phyloP scores from a whole-genome alignment of 2,113 vertebrate species.

The Indicator indicator region DNA sequence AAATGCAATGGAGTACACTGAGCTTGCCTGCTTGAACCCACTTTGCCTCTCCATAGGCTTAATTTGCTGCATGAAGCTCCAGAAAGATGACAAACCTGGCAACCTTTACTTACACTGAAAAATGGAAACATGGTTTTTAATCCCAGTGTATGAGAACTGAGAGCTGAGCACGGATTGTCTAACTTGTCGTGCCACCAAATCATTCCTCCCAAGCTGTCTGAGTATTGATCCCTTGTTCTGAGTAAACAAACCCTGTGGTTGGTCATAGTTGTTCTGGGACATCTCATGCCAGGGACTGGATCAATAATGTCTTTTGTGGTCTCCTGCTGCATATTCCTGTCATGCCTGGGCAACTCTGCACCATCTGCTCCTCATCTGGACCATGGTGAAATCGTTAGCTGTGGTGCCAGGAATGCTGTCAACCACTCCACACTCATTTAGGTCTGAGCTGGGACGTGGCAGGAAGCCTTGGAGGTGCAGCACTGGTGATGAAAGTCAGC shows the following conservation, averaged over 20 bases:
- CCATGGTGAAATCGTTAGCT: not conserved
- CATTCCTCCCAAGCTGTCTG: not conserved
- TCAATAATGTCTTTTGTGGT: not conserved
- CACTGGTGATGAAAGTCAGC: not conserved
- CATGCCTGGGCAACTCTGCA: not conserved
- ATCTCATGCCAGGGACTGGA: not conserved
- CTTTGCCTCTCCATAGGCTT: not conserved
- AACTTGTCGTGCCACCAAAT: not conserved
- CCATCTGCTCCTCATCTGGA: constrained; percentile 9
- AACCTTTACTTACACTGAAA: not conserved
- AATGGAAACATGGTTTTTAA: not conserved
- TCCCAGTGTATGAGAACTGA: not conserved
- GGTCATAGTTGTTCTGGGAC: not conserved
- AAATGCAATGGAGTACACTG: not conserved
- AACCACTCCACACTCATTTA: constrained; percentile 23
- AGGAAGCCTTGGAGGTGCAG: not conserved
- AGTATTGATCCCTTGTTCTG: constrained; percentile 11
- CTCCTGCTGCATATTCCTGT: not conserved
- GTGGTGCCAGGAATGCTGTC: not conserved
- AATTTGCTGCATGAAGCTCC: not conserved
- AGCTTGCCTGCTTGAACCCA: not conserved
- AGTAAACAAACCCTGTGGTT: not conserved
- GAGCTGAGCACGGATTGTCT: not conserved
- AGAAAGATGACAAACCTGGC: not conserved
- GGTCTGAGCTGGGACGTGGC: not conserved